Evolutionary conservation across 1,140 invertebrate species (phyloP), one percentile per base, ranked within the genome.

Genomic region (Hycleus phaleratus): DNA sequence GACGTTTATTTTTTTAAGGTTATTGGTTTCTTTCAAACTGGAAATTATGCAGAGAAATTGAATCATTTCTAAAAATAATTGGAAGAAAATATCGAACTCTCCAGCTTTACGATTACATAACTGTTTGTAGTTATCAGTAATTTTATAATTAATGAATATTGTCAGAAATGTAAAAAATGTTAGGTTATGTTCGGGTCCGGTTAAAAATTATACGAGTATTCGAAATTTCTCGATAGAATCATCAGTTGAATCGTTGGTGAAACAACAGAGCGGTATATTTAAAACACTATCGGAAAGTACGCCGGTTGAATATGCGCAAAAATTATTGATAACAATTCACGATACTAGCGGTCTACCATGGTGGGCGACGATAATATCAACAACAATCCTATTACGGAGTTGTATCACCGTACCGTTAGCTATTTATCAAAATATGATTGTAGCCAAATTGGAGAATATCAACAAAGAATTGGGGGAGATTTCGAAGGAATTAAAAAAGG

Each of bases 281-380:
- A 72, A 76, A 56, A 73, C 75, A 32, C 76, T 85, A 49, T 84
- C 85, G 1, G 83, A 85, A 61, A 86, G 85, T 70, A 73, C 75
- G 51, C 76, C 82, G 7, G 86, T 90, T 12, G 77, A 77, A 62
- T 77, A 77, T 56, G 74, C 82, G 43, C 86, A 91, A 75, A 78
- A 86, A 55, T 77, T 77, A 24, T 68, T 91, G 24, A 64, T 85
- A 44, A 71, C 74, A 52, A 71, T 91, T 32, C 91, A 94, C 73
- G 81, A 85, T 55, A 66, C 68, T 4, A 82, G 81, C 4, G 87
- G 87, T 4, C 69, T 93, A 18, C 86, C 90, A 43, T 95, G 91
- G 91, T 93, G 90, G 87, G 80, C 81, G 1, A 81, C 85, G 10
- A 88, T 94, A 56, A 67, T 88, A 3, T 57, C 87, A 1, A 79